These are phyloP conservation scores for Cyanoramphus novaezelandiae DNA, from an alignment of 2,113 vertebrate species.

Conservation along the genomic window DNA sequence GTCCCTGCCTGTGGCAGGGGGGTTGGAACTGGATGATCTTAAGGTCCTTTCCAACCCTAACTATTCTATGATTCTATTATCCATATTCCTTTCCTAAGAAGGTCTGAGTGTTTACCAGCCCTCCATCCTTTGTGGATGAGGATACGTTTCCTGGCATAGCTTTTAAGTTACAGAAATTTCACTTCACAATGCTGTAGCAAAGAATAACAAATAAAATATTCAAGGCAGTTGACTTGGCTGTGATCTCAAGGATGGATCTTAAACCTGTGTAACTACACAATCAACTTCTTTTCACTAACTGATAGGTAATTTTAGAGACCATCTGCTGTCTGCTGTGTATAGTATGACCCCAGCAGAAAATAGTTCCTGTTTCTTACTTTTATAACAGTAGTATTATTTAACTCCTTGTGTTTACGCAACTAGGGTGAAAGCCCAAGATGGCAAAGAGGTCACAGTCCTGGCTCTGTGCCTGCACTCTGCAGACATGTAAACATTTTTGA, in stretches of 20 bases:
- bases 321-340: background rate
- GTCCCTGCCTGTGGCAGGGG: no score
- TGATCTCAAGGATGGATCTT: background rate
- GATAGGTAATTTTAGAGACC: background rate
- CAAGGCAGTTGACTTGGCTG: background rate
- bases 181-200: background rate
- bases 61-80: background rate
- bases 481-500: slow-evolving; percentile 38
- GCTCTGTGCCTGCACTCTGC: background rate
- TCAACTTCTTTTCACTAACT: background rate
- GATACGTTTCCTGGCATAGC: background rate
- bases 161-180: background rate
- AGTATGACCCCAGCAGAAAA: background rate
- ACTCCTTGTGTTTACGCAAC: background rate
- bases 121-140: background rate
- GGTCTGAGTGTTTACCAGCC: background rate
- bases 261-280: background rate
- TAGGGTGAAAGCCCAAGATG: slow-evolving; percentile 13
- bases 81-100: background rate
- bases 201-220: background rate
- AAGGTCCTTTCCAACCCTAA: no score
- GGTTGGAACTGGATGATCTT: no score
- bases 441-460: slow-evolving; percentile 29
- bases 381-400: background rate
- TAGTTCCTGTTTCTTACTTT: background rate